Conservation (phyloP, 2,888 invertebrate species). For the Drosophila ustulata region DNA sequence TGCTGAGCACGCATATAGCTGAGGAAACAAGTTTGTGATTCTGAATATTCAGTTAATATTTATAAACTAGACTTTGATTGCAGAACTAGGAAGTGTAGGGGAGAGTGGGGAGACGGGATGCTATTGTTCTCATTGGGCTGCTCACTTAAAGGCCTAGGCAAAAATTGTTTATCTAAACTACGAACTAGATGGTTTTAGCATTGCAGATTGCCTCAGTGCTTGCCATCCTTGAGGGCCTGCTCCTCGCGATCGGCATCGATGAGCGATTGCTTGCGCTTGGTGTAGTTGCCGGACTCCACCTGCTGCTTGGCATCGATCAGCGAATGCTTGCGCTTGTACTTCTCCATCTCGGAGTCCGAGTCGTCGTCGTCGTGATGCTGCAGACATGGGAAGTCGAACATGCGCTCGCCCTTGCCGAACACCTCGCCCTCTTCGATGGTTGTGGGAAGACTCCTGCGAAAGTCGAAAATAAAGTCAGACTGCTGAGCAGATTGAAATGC, state of each 20-base stretch:
- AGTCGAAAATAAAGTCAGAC: neutral
- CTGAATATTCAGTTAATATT: neutral
- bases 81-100: neutral
- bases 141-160: conserved; percentile 24
- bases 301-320: conserved; percentile 75
- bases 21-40: conserved; percentile 13
- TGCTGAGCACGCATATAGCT: conserved; percentile 41
- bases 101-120: neutral
- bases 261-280: conserved; percentile 76
- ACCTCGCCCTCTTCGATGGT: conserved; percentile 87
- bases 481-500: neutral
- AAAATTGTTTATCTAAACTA: conserved; percentile 71
- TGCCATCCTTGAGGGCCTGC: conserved; percentile 75
- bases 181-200: conserved; percentile 42
- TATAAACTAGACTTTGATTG: conserved; percentile 2
- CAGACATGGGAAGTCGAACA: conserved; percentile 86
- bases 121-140: conserved; percentile 3
- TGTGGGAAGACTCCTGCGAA: conserved; percentile 86
- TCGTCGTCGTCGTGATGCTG: conserved; percentile 71
- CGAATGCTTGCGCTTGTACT: conserved; percentile 81
- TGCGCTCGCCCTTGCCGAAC: conserved; percentile 86
- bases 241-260: conserved; percentile 73
- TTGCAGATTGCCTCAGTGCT: conserved; percentile 60
- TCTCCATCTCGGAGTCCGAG: conserved; percentile 79
- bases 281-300: conserved; percentile 70